Conservation (phyloP, 2,888 invertebrate species). For the Cosmorhoe ocellata region DNA sequence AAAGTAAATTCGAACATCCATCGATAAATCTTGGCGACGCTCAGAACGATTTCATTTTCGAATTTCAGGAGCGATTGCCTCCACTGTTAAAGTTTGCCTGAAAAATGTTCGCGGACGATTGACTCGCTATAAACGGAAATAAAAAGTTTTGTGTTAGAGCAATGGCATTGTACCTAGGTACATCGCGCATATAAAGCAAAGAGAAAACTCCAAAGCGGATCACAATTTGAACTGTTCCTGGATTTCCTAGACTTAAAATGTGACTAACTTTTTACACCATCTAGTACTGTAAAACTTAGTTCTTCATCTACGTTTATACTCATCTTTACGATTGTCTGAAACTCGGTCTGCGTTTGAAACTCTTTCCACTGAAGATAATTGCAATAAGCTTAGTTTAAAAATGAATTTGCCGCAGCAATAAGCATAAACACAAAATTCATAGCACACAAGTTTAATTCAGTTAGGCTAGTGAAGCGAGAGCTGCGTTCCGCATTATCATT, state of each 20-base stretch:
- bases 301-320: conserved; percentile 37
- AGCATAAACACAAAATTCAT: conserved; percentile 64
- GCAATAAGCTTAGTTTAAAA: conserved; percentile 43
- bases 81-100: conserved; percentile 83
- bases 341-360: conserved; percentile 28
- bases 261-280: conserved; percentile 62
- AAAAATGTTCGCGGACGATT: conserved; percentile 82
- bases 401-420: conserved; percentile 58
- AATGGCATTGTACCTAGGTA: conserved; percentile 69
- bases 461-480: conserved; percentile 62
- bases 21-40: conserved; percentile 82
- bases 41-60: conserved; percentile 82
- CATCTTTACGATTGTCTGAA: conserved; percentile 41
- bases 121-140: conserved; percentile 82
- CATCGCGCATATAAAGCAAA: conserved; percentile 76
- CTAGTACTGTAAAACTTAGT: conserved; percentile 56
- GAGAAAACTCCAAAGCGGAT: conserved; percentile 64
- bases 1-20: conserved; percentile 81
- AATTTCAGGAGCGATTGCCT: conserved; percentile 82
- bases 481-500: conserved; percentile 77
- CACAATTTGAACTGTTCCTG: conserved; percentile 65
- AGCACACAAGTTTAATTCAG: conserved; percentile 70
- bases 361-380: conserved; percentile 25
- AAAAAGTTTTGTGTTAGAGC: conserved; percentile 81
- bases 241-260: conserved; percentile 61